Conservation (phyloP, 2,888 invertebrate genomes). For the Melinaea marsaeus region DNA sequence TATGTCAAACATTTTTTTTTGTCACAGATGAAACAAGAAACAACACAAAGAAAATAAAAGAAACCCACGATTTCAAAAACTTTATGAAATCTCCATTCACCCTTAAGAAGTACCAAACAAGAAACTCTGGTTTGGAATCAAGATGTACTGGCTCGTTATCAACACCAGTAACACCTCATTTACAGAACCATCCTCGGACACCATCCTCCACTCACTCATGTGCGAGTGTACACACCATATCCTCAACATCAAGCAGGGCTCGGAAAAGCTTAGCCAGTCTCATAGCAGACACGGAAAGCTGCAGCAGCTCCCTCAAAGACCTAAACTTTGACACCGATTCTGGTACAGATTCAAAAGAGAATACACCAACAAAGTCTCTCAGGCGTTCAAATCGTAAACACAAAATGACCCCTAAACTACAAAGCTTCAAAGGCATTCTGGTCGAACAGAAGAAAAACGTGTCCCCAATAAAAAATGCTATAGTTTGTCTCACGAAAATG, state of each 20-base stretch:
- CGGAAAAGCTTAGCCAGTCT: conserved; percentile 67
- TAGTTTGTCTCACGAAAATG: conserved; percentile 61
- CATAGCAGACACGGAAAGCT: conserved; percentile 72
- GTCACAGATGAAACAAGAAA: conserved; percentile 57
- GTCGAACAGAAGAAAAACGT: conserved; percentile 61
- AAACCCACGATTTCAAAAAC: conserved; percentile 61
- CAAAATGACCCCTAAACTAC: conserved; percentile 58
- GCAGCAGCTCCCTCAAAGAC: conserved; percentile 73
- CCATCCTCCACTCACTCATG: conserved; percentile 70
- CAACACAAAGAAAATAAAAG: conserved; percentile 53
- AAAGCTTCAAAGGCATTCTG: conserved; percentile 65
- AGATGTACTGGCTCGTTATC: conserved; percentile 58
- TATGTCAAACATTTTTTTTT: conserved; percentile 6
- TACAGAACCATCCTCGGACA: conserved; percentile 63
- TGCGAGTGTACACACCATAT: conserved; percentile 60
- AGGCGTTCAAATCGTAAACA: conserved; percentile 49
- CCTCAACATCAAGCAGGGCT: conserved; percentile 67
- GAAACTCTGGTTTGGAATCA: conserved; percentile 52
- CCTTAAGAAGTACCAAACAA: conserved; percentile 66
- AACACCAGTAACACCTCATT: conserved; percentile 64
- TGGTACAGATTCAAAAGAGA: conserved; percentile 68
- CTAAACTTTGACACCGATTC: conserved; percentile 71
- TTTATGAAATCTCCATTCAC: conserved; percentile 73
- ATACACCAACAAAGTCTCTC: conserved; percentile 59
- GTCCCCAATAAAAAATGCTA: conserved; percentile 52